phyloP scores from a whole-genome alignment of 2,888 invertebrate genomes.

The Lordiphosa fenestrarum region DNA sequence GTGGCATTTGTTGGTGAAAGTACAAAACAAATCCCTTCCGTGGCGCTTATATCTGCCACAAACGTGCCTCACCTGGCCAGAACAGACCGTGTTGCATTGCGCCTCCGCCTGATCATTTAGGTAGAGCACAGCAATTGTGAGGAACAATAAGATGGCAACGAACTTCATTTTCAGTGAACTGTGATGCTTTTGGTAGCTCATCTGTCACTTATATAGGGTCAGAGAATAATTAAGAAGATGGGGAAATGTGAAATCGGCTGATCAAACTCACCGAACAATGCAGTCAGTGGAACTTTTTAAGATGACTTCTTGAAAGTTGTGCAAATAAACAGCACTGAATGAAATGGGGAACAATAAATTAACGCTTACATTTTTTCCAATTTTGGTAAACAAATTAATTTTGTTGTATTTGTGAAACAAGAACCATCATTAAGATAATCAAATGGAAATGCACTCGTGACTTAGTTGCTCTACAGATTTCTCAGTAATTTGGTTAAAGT shows the following conservation, averaged over 20 bases:
- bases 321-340: background rate
- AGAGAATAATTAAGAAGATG: background rate
- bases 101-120: background rate
- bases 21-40: background rate
- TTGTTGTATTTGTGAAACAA: too few relatives aligned
- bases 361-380: too few relatives aligned
- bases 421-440: too few relatives aligned
- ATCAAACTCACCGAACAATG: constrained; percentile 1
- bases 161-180: constrained; percentile 4
- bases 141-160: background rate
- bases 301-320: background rate
- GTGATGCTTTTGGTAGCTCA: background rate
- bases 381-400: too few relatives aligned
- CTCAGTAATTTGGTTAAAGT: too few relatives aligned
- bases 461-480: too few relatives aligned
- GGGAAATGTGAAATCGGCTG: background rate
- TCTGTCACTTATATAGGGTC: constrained; percentile 3
- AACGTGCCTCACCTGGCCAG: background rate
- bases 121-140: background rate
- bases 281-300: background rate
- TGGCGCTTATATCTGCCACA: background rate
- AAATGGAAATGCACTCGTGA: too few relatives aligned
- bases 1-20: background rate
- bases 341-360: background rate
- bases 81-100: background rate